A percentile compares a stretch with the other conserved stretches of the same genome.
phyloP scores from a whole-genome alignment of 2,113 vertebrate species.

The Pseudorhombus dupliciocellatus region DNA sequence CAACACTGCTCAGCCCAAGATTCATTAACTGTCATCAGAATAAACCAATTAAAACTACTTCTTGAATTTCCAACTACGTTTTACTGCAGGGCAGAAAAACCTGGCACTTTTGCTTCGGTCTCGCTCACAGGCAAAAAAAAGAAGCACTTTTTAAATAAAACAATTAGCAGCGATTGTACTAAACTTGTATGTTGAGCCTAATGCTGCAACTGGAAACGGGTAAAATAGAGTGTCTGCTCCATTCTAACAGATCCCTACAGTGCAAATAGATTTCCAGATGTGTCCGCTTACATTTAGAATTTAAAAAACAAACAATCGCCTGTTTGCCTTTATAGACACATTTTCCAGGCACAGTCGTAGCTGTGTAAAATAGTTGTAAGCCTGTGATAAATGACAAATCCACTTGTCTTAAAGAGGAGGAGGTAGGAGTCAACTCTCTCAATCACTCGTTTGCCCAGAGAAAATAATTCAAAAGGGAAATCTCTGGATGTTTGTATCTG shows the following conservation, averaged over 20 bases:
- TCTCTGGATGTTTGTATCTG: conserved; percentile 14
- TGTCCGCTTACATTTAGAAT: neutral
- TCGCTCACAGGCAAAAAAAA: neutral
- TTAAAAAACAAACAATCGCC: neutral
- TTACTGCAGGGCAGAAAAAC: too few relatives aligned
- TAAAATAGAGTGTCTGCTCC: neutral
- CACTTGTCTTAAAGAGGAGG: too few relatives aligned
- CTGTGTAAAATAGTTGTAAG: too few relatives aligned
- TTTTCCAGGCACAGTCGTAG: too few relatives aligned
- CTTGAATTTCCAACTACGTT: neutral
- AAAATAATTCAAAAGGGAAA: neutral
- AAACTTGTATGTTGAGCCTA: neutral
- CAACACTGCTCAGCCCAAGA: too few relatives aligned
- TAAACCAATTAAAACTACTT: neutral
- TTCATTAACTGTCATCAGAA: neutral
- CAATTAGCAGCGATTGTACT: neutral
- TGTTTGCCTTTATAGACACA: too few relatives aligned
- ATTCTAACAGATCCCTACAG: neutral
- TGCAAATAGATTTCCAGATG: neutral
- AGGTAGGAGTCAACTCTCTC: too few relatives aligned
- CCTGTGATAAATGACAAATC: too few relatives aligned
- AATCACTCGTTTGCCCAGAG: neutral
- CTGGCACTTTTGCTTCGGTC: neutral
- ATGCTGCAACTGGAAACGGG: neutral
- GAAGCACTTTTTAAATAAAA: neutral